phyloP scores from a whole-genome alignment of 2,888 invertebrate genomes.

The Cyaniris semiargus region DNA sequence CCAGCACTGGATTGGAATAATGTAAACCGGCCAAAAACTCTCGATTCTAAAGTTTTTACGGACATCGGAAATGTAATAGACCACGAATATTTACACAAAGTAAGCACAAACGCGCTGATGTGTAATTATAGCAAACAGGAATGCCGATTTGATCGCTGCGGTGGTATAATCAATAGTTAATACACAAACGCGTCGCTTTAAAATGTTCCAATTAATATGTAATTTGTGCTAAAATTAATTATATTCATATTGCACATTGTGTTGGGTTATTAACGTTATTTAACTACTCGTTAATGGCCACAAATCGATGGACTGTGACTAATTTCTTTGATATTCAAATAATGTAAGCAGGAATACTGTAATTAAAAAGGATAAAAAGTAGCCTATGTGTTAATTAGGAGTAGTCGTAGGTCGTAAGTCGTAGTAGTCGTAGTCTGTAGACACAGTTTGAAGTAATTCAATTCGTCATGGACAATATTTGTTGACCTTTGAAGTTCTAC shows the following conservation, averaged over 20 bases:
- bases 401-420: too few relatives aligned
- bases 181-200: neutral
- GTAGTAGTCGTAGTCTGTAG: too few relatives aligned
- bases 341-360: neutral
- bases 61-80: neutral
- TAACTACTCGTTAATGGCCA: neutral
- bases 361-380: too few relatives aligned
- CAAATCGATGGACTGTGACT: conserved; percentile 3
- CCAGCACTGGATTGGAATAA: too few relatives aligned
- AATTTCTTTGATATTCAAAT: neutral
- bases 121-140: neutral
- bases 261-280: neutral
- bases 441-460: too few relatives aligned
- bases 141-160: neutral
- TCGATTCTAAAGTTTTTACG: too few relatives aligned
- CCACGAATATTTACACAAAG: neutral
- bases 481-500: neutral
- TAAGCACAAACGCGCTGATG: neutral
- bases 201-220: neutral
- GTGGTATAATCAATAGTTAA: neutral
- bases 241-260: neutral
- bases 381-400: too few relatives aligned
- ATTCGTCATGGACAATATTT: neutral
- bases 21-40: too few relatives aligned
- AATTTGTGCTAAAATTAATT: conserved; percentile 2